Base-by-base conservation (phyloP, 1,140 invertebrate genomes). In the Ceratina calcarata region DNA sequence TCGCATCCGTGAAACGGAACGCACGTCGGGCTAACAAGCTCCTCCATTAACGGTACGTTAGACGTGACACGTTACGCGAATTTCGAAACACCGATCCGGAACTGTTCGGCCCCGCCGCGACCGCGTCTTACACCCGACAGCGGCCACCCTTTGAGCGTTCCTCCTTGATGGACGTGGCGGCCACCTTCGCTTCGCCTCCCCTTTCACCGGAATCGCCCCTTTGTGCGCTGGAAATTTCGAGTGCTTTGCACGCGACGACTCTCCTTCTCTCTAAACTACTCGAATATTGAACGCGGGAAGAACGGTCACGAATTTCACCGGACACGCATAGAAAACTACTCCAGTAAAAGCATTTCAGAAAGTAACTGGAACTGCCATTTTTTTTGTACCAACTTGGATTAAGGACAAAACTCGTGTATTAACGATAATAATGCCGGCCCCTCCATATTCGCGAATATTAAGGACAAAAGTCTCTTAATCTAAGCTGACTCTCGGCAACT, bases 41-140 rank as follows among this genome's bases (percentile, higher is more conserved):
- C 85, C 85, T 89, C 87, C 87, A 91, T 91, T 91, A 91, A 91
- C 86, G 90, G 85, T 91, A 90, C 87, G 88, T 90, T 91, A 91
- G 88, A 90, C 87, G 87, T 87, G 86, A 91, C 90, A 89, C 89
- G 89, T 86, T 88, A 80, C 82, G 86, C 86, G 88, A 90, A 91
- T 91, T 86, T 88, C 86, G 83, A 84, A 86, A 89, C 88, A 88
- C 86, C 86, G 83, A 82, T 82, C 82, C 78, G 79, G 78, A 68
- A 74, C 82, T 83, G 84, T 78, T 86, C 10, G 37, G 22, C 37
- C 83, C 77, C 49, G 75, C 79, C 86, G 70, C 88, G 85, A 45
- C 8, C 37, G 37, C 88, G 85, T 89, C 89, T 91, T 91, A 90
- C 74, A 68, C 70, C 68, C 18, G 53, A 58, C 70, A 27, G 16